phyloP scores from a whole-genome alignment of 2,113 vertebrate genomes.

The Sapajus apella region DNA sequence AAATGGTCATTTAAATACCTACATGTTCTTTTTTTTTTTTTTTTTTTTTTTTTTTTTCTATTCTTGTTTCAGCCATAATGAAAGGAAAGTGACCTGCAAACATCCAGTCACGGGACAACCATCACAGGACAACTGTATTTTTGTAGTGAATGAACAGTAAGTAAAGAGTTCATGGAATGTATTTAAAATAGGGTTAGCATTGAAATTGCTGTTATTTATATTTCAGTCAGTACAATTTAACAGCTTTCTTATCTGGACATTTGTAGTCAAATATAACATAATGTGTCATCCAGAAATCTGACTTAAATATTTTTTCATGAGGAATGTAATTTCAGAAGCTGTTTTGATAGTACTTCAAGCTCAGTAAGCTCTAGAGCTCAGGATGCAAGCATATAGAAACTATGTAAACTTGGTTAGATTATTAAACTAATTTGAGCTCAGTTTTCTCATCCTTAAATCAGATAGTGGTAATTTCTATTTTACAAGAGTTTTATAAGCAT shows the following conservation, averaged over 20 bases:
- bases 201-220: background rate
- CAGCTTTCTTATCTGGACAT: background rate
- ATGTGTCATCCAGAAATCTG: background rate
- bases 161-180: constrained; percentile 72
- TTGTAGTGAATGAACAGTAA: constrained; percentile 99
- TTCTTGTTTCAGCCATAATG: constrained; percentile 92
- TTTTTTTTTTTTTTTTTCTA: constrained; percentile 28
- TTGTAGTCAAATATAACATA: background rate
- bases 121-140: constrained; percentile 99
- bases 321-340: constrained; percentile 28
- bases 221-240: background rate
- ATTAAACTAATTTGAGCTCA: background rate
- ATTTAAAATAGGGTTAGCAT: background rate
- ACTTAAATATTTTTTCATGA: background rate
- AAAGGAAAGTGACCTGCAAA: constrained; percentile 98
- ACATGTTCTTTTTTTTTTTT: constrained; percentile 24
- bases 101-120: constrained; percentile 95
- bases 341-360: background rate
- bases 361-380: background rate
- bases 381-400: background rate
- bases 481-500: background rate
- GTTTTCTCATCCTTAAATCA: background rate
- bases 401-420: background rate
- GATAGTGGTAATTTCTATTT: background rate
- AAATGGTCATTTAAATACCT: background rate